These are phyloP conservation scores for Rhagium mordax DNA, from an alignment of 2,888 invertebrate genomes.

Conservation along the genomic window DNA sequence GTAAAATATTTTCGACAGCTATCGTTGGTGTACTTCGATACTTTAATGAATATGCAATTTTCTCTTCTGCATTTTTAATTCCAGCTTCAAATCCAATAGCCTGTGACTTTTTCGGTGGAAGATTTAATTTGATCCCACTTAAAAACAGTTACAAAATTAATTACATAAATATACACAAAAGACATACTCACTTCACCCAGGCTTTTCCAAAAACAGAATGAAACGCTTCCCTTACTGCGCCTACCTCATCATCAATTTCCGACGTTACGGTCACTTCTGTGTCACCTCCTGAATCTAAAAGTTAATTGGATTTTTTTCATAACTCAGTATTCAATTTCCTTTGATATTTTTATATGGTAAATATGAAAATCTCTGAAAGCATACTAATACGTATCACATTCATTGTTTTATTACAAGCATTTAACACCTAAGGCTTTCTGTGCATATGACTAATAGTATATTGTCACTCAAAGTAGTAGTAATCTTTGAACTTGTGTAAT, in stretches of 20 bases:
- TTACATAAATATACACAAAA: not conserved
- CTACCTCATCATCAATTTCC: conserved; percentile 83
- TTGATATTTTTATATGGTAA: too few relatives aligned
- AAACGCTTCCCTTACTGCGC: conserved; percentile 85
- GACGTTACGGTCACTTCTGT: conserved; percentile 83
- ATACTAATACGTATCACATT: too few relatives aligned
- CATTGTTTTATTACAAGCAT: too few relatives aligned
- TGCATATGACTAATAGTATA: too few relatives aligned
- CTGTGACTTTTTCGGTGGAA: conserved; percentile 79
- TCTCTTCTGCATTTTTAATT: conserved; percentile 81
- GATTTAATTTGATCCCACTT: conserved; percentile 77
- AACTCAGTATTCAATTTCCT: too few relatives aligned
- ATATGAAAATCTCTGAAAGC: too few relatives aligned
- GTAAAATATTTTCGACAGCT: conserved; percentile 83
- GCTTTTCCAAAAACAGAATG: conserved; percentile 86
- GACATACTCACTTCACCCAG: conserved; percentile 79
- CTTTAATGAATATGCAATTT: conserved; percentile 77
- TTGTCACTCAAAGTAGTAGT: too few relatives aligned
- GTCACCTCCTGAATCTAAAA: conserved; percentile 84
- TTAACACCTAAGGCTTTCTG: too few relatives aligned
- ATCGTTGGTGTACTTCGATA: conserved; percentile 79
- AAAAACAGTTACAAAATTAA: conserved; percentile 43
- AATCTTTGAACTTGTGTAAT: too few relatives aligned
- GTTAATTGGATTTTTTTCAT: conserved; percentile 2
- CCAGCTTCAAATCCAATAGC: conserved; percentile 86